Evolutionary conservation across 2,888 invertebrate genomes (phyloP).

Genomic region (Vesta saturnalis): DNA sequence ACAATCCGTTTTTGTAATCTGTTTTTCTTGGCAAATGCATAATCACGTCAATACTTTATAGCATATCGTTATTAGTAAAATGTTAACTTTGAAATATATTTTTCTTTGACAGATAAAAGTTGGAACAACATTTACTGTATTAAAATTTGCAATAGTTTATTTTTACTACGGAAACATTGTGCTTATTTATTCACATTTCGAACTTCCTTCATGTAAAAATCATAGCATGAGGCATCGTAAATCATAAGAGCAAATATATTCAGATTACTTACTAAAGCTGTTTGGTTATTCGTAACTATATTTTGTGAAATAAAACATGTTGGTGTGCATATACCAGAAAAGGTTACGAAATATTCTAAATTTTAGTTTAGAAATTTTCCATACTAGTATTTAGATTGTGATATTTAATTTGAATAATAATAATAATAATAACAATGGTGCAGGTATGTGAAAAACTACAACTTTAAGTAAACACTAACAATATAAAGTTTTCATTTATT

Average conservation of each 20-base stretch:
- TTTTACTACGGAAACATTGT: background rate
- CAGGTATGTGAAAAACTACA: too few relatives aligned
- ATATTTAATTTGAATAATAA: too few relatives aligned
- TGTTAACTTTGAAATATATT: background rate
- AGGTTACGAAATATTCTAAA: too few relatives aligned
- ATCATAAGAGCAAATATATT: slow-evolving; percentile 1
- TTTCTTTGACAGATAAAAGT: background rate
- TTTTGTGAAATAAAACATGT: too few relatives aligned
- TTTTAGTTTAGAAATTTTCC: too few relatives aligned
- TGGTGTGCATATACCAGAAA: too few relatives aligned
- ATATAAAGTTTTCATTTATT: too few relatives aligned
- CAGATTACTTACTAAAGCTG: too few relatives aligned
- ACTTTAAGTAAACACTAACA: too few relatives aligned
- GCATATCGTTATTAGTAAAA: background rate
- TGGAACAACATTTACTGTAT: background rate
- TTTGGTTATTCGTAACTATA: too few relatives aligned
- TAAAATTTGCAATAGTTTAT: background rate
- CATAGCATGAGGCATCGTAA: slow-evolving; percentile 1
- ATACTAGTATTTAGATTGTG: too few relatives aligned
- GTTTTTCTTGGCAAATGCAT: background rate
- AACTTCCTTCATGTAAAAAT: background rate
- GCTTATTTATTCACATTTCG: background rate
- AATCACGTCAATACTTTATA: background rate
- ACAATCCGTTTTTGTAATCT: background rate
- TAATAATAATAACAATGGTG: too few relatives aligned